Evolutionary conservation across 1,140 invertebrate genomes (phyloP).

Genomic region (Subanguina moxae): DNA sequence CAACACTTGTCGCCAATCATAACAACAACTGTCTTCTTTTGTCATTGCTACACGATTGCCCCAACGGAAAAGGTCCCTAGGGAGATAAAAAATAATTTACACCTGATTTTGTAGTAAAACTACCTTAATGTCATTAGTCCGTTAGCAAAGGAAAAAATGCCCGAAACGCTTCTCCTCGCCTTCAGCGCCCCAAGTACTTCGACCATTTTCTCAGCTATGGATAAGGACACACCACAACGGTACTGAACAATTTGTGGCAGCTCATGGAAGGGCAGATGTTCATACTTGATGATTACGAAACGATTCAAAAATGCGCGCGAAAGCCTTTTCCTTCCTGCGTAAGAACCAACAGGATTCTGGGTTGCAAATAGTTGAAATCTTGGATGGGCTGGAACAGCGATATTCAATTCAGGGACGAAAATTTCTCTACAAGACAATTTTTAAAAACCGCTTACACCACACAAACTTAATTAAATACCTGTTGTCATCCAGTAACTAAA

Average conservation of each 20-base stretch:
- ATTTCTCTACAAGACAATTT: conserved; percentile 69
- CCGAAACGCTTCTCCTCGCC: conserved; percentile 31
- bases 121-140: conserved; percentile 53
- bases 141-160: conserved; percentile 48
- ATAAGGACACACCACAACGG: conserved; percentile 78
- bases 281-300: conserved; percentile 94
- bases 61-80: conserved; percentile 91
- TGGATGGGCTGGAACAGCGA: conserved; percentile 81
- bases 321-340: conserved; percentile 88
- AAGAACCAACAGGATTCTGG: conserved; percentile 94
- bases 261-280: conserved; percentile 83
- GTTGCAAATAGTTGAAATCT: conserved; percentile 97
- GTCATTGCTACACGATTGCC: conserved; percentile 75
- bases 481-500: conserved; percentile 84
- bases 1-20: conserved; percentile 95
- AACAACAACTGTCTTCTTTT: conserved; percentile 64
- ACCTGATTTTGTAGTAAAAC: background rate
- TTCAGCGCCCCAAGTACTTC: conserved; percentile 70
- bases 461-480: too few relatives aligned
- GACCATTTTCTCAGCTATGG: conserved; percentile 87
- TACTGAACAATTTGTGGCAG: conserved; percentile 82
- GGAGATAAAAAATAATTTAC: conserved; percentile 3
- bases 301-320: conserved; percentile 93
- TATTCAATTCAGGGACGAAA: conserved; percentile 79
- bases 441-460: too few relatives aligned